Evolutionary conservation across 2,113 vertebrate species (phyloP), one percentile per base, ranked within the genome.

Genomic region (Ammodytes dubius): DNA sequence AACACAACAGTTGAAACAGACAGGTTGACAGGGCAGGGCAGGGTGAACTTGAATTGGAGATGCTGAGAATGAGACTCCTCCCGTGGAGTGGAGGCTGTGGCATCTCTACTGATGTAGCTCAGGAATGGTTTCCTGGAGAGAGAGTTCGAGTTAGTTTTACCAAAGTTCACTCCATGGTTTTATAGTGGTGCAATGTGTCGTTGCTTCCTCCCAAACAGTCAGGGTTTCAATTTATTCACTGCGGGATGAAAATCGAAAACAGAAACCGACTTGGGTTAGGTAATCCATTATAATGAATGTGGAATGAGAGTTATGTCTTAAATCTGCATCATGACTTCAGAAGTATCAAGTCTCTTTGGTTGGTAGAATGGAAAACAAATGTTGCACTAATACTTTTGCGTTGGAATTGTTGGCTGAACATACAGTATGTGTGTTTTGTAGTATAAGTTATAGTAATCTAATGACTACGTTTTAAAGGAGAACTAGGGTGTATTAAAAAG

Each of bases 121-220:
- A 45, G 68, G 53, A 72, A 46, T 75, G 47, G 47, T 66, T 76
- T 81, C 77, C 53, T 80, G 15, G 57, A 60, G 40, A 70, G 71
- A 63, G 49, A 73, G 49, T n/a, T 59, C 5, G 1, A 5, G 8
- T 19, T 19, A 54, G n/a, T n/a, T n/a, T 53, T 53, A 10, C 47
- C 49, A 50, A 49, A 49, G 47, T 49, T 27, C 14, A 54, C 8
- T n/a, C n/a, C 9, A 19, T 0, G 2, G 3, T 9, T n/a, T 27
- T 50, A 10, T 4, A 19, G 7, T 54, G 52, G n/a, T 9, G n/a
- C 0, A 56, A 56, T 56, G 9, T 56, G 53, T 56, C 11, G 7
- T 19, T 53, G 13, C 10, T 13, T 49, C 47, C 47, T 49, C 14
- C 17, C 14, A 53, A 53, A 2, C 17, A 53, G 17, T 53, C 52